Base-by-base conservation (phyloP, 2,113 vertebrate species). In the Apteryx mantelli region DNA sequence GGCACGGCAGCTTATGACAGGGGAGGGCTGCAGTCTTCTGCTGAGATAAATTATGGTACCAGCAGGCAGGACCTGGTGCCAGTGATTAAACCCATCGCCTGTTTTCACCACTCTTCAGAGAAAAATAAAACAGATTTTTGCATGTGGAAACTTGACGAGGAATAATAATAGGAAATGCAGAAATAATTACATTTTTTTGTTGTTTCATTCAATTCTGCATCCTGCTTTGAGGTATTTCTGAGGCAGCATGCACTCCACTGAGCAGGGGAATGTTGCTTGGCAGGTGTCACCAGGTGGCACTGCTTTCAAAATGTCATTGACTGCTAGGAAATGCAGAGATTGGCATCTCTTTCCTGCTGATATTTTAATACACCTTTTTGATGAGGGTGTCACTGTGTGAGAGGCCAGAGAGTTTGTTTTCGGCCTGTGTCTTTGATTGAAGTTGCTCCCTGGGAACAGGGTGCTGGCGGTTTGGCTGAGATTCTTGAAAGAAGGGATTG, bases 251-350 rank as follows among this genome's bases (percentile, higher is more conserved):
- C 1, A 53, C 90, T 96, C 88, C 4, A 10, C 82, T 94, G 95
- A 95, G 93, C 95, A 96, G 79, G 5, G 0, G 65, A 70, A 88
- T 84, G 86, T 83, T 96, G 90, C 90, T 96, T 95, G 92, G 95
- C 96, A 97, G 92, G 93, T 96, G 95, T 96, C 96, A 97, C 96
- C 96, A 96, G 94, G 93, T 95, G 93, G 93, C 97, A 96, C 93
- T 95, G 90, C 95, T 95, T 96, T 93, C 96, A 93, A 96, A 97
- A 96, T 95, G 93, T 95, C 95, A 94, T 50, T 70, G 93, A 95
- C 82, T 2, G 2, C 95, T 66, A n/a, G 88, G 90, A 88, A 70
- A 88, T 10, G 15, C 82, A 70, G 93, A 95, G 93, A 95, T 96
- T 96, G 96, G 89, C 95, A 94, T 93, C 95, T 94, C 95, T 58